These are phyloP conservation scores for Idaea aversata DNA, from an alignment of 2,888 invertebrate species.

Conservation along the genomic window DNA sequence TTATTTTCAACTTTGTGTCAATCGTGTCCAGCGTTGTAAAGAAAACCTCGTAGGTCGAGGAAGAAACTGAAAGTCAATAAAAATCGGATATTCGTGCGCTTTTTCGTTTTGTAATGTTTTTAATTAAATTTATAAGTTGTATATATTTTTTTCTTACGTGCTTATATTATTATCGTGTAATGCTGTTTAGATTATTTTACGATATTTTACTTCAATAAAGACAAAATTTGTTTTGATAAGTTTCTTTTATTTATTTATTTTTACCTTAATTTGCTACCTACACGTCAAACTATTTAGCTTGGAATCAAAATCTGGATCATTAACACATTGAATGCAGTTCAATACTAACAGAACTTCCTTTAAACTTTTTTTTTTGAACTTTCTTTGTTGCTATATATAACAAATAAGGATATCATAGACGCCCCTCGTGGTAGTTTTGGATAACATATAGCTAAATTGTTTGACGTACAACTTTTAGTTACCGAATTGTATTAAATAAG, in stretches of 20 bases:
- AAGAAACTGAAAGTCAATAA: slow-evolving; percentile 4
- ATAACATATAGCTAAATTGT: background rate
- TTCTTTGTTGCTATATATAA: too few relatives aligned
- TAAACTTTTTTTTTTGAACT: too few relatives aligned
- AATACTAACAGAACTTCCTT: too few relatives aligned
- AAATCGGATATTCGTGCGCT: slow-evolving; percentile 16
- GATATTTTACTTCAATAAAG: slow-evolving; percentile 70
- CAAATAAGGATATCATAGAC: too few relatives aligned
- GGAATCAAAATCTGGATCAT: too few relatives aligned
- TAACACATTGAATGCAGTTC: too few relatives aligned
- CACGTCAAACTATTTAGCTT: background rate
- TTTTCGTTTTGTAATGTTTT: slow-evolving; percentile 44
- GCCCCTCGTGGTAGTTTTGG: too few relatives aligned
- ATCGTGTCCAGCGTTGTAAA: background rate
- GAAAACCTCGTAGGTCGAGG: background rate
- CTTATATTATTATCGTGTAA: slow-evolving; percentile 63
- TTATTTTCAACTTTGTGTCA: too few relatives aligned
- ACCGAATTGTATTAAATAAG: slow-evolving; percentile 18
- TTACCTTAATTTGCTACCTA: slow-evolving; percentile 16
- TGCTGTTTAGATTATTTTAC: slow-evolving; percentile 75
- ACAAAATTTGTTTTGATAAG: slow-evolving; percentile 61
- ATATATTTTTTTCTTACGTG: slow-evolving; percentile 43
- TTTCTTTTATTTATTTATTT: slow-evolving; percentile 53
- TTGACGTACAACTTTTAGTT: slow-evolving; percentile 1
- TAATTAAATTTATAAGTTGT: slow-evolving; percentile 49